phyloP scores from a whole-genome alignment of 2,888 invertebrate species.

The Oasisia sp. region DNA sequence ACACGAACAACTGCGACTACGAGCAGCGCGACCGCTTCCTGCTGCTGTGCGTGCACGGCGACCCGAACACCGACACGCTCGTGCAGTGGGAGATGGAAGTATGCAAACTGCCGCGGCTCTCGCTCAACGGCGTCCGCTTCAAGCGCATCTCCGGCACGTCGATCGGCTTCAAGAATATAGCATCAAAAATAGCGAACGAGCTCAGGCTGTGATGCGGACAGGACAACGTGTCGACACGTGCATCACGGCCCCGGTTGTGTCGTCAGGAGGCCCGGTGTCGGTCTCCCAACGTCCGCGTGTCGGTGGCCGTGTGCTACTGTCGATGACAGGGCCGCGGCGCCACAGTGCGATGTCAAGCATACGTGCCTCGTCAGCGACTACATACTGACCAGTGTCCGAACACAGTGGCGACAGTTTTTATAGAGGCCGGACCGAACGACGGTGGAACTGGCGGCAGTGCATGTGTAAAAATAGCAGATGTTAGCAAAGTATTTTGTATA shows the following conservation, averaged over 20 bases:
- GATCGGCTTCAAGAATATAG: conserved; percentile 99
- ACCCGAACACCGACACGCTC: conserved; percentile 97
- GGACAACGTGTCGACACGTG: not conserved
- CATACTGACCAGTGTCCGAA: not conserved
- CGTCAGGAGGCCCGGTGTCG: not conserved
- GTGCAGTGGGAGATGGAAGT: conserved; percentile 81
- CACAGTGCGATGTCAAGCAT: not conserved
- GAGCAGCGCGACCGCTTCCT: conserved; percentile 98
- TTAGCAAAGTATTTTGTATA: conserved; percentile 13
- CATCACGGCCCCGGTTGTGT: not conserved
- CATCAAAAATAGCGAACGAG: conserved; percentile 99
- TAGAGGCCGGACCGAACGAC: not conserved
- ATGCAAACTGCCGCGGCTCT: conserved; percentile 97
- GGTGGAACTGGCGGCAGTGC: not conserved
- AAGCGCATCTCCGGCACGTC: conserved; percentile 79
- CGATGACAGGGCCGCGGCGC: not conserved
- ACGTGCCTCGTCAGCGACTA: not conserved
- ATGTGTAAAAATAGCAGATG: conserved; percentile 13
- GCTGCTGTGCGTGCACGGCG: conserved; percentile 97
- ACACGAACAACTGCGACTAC: conserved; percentile 99
- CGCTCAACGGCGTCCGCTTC: conserved; percentile 94
- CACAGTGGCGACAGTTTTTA: not conserved
- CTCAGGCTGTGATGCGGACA: conserved; percentile 80
- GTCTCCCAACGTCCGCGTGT: not conserved
- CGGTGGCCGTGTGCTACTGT: not conserved